Percentiles rank a stretch among this genome's conserved stretches.
These are phyloP conservation scores for Sclerurus mexicanus DNA, from an alignment of 2,113 vertebrate genomes.

Conservation along the genomic window DNA sequence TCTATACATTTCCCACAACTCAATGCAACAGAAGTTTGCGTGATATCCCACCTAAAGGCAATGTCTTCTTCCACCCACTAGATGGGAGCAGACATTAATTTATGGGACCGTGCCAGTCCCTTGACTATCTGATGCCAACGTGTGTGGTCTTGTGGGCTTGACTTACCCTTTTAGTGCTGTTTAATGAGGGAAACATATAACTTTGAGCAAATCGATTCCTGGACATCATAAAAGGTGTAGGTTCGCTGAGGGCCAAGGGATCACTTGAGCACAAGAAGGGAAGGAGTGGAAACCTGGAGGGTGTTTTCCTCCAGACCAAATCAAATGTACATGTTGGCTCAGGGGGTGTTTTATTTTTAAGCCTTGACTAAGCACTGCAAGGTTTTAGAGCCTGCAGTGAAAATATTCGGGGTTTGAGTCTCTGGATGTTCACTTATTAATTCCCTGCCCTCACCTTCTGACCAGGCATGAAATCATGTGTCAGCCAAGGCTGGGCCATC, in stretches of 20 bases:
- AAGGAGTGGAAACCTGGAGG: background rate
- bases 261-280: background rate
- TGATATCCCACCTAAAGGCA: background rate
- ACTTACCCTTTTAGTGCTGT: background rate
- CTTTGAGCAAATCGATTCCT: constrained; percentile 18
- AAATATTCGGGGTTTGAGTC: background rate
- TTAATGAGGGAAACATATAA: constrained; percentile 28
- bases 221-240: constrained; percentile 9
- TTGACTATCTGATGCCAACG: background rate
- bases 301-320: background rate
- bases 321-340: background rate
- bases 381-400: background rate
- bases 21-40: background rate
- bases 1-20: background rate
- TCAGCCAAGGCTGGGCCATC: background rate
- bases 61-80: constrained; percentile 57
- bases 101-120: background rate
- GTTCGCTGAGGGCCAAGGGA: constrained; percentile 1
- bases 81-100: constrained; percentile 68
- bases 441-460: background rate
- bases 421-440: background rate
- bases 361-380: background rate
- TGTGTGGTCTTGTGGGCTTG: constrained; percentile 61
- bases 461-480: background rate
- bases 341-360: background rate